Base-by-base conservation (phyloP, 2,797 vertebrate species). In the Poeciliopsis infans region DNA sequence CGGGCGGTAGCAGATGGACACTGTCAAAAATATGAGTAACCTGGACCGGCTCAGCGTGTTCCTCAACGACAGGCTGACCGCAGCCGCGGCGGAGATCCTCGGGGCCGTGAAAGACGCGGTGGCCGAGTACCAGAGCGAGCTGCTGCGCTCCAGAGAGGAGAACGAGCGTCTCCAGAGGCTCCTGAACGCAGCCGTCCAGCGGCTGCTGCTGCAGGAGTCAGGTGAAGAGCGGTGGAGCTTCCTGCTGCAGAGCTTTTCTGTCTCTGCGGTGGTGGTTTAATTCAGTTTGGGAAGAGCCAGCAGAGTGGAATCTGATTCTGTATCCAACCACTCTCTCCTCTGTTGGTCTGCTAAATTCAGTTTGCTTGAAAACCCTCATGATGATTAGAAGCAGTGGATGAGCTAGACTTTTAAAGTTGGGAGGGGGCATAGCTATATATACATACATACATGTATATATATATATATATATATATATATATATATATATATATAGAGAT, bases 71-170 rank as follows among this genome's bases (percentile, higher is more conserved):
- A 85, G 92, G 78, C 84, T 95, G 70, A 90, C 92, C 0, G 92
- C 93, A n/a, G 93, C 89, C 69, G 94, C 92, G 0, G 82, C 92
- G 12, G 94, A 95, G 79, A 94, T 95, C 1, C 90, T 95, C 39
- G 84, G 88, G 51, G 93, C 94, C 47, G 87, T 95, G 0, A 92
- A 91, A 20, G 90, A 90, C 45, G 91, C 93, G 10, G 87, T 94
- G 80, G 53, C 15, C 49, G 92, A 92, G 31, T 94, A 94, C 23
- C 92, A 95, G 87, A 80, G 83, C 39, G 93, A 94, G n/a, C 75
- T 94, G 10, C 75, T 91, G 0, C 92, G 93, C 0, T 89, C 91
- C 20, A 90, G 90, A 0, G 90, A 94, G 80, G 94, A 95, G 76
- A 95, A 94, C 87, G 87, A 94, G 77, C 91, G 92, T n/a, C 93